A percentile compares a stretch with the other conserved stretches of the same genome.
Conservation (phyloP, 2,113 vertebrate species). For the Oophaga pumilio region DNA sequence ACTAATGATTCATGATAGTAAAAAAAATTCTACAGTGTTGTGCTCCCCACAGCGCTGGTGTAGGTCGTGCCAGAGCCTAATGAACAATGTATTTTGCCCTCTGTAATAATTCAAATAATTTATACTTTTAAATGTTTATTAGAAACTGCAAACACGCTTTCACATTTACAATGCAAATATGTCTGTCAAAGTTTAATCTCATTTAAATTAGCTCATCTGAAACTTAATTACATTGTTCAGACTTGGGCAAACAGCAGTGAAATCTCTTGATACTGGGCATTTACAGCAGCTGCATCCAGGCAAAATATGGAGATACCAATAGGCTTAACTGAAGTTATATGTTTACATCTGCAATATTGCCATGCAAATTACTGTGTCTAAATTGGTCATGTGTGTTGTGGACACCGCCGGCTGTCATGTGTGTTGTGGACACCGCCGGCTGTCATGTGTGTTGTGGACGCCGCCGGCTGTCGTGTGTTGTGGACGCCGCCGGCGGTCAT, state of each 20-base stretch:
- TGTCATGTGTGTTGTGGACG: too few relatives aligned
- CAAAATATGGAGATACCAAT: conserved; percentile 25
- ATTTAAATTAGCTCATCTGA: conserved; percentile 57
- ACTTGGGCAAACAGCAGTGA: conserved; percentile 54
- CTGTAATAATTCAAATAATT: neutral
- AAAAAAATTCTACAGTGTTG: neutral
- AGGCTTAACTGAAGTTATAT: conserved; percentile 11
- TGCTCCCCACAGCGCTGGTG: neutral
- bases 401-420: too few relatives aligned
- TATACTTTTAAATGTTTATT: conserved; percentile 39
- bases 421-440: too few relatives aligned
- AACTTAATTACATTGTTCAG: conserved; percentile 59
- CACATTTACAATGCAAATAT: conserved; percentile 56
- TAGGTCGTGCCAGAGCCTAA: neutral
- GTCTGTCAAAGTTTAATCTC: conserved; percentile 57
- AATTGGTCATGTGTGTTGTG: neutral
- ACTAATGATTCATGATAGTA: too few relatives aligned
- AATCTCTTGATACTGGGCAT: conserved; percentile 52
- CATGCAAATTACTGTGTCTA: neutral
- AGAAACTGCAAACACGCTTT: neutral
- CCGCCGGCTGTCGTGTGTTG: too few relatives aligned
- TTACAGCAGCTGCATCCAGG: conserved; percentile 52
- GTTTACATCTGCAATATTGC: conserved; percentile 8
- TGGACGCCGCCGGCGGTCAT: too few relatives aligned
- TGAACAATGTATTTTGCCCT: neutral